Evolutionary conservation across 2,888 invertebrate genomes (phyloP), one percentile per base, ranked within the genome.

Genomic region (Eupithecia insigniata): DNA sequence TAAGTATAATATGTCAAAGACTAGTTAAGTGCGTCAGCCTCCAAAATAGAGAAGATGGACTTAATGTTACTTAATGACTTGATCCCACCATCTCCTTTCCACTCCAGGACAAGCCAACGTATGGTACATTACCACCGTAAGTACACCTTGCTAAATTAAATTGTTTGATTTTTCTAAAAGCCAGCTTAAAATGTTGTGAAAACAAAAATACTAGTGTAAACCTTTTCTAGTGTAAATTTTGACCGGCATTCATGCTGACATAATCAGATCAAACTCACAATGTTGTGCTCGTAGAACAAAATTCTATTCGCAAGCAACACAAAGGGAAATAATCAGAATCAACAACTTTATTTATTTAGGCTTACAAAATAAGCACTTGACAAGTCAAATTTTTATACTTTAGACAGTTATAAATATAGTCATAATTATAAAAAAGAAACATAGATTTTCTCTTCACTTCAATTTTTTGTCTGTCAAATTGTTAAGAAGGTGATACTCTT

Each of bases 121-220:
- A n/a, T n/a, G n/a, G n/a, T n/a, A n/a, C n/a, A n/a, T n/a, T n/a
- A n/a, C n/a, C n/a, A n/a, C n/a, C n/a, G n/a, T n/a, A n/a, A n/a
- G n/a, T n/a, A n/a, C 6, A 18, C 2, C 10, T 22, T 51, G 51
- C 12, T 22, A 10, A 8, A 51, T 10, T 10, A 22, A 51, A 51
- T 51, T 51, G 22, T 51, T 4, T 2, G 2, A 22, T 51, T 51
- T 51, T 3, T 22, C 22, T 10, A 51, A 18, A 51, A 51, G 22
- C 51, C 51, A 4, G 51, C 51, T 12, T 51, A 51, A 22, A 51
- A 51, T 51, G 22, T 51, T 51, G 6, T 16, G 30, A 60, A 16
- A 60, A 10, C n/a, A 62, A 62, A 34, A 18, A 32, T 74, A 71
- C 81, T 78, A 85, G 83, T 83, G 84, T 77, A 80, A 78, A 75